Conservation (phyloP, 2,113 vertebrate species). For the Atractosteus spatula region DNA sequence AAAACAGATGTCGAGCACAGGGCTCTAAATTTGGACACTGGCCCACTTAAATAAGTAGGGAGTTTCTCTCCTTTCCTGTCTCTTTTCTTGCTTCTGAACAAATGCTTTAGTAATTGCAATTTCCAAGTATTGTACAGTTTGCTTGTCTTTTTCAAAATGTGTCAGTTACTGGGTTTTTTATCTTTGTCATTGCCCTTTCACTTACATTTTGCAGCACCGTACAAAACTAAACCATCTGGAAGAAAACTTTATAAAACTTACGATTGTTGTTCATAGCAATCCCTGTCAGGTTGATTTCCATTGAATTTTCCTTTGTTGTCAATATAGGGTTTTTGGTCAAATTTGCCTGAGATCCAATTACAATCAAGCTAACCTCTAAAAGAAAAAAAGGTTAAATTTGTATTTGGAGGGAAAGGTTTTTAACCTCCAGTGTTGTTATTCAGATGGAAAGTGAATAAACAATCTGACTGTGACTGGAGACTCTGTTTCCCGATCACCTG, state of each 20-base stretch:
- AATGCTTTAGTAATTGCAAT: too few relatives aligned
- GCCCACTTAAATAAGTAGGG: too few relatives aligned
- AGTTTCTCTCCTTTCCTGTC: too few relatives aligned
- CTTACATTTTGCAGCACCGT: background rate
- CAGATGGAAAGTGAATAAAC: too few relatives aligned
- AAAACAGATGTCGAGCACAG: too few relatives aligned
- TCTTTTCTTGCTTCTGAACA: too few relatives aligned
- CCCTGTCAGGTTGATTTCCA: conserved; percentile 39
- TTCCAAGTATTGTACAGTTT: too few relatives aligned
- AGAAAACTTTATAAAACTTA: conserved; percentile 18
- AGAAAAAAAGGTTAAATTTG: background rate
- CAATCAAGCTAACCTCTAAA: conserved; percentile 41
- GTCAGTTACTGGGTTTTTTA: background rate
- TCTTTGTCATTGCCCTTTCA: background rate
- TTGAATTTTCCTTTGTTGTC: conserved; percentile 33
- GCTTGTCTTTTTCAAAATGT: background rate
- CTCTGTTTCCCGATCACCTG: too few relatives aligned
- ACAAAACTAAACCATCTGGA: background rate
- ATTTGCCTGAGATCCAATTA: conserved; percentile 14
- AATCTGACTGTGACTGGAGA: too few relatives aligned
- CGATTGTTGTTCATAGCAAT: conserved; percentile 44
- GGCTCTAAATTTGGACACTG: too few relatives aligned
- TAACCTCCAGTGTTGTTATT: too few relatives aligned
- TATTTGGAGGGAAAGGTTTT: too few relatives aligned
- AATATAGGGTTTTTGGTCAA: conserved; percentile 12